Evolutionary conservation across 1,140 invertebrate species (phyloP), one percentile per base, ranked within the genome.

Genomic region (Hestina assimilis): DNA sequence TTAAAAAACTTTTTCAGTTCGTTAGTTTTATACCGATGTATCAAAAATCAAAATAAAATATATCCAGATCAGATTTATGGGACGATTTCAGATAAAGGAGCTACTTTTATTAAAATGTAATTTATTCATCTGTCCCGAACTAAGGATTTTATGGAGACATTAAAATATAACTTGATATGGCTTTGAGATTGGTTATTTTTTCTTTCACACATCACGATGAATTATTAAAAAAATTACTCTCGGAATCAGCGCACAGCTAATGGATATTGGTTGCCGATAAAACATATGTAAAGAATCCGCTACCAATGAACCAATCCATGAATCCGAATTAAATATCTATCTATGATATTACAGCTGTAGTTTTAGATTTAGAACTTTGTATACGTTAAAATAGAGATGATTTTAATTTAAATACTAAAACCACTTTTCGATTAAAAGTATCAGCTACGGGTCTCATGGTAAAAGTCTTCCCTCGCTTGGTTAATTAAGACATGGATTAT

Each of bases 401-500:
- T 23, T 62, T 69, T 72, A 2, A 45, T 51, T 61, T 42, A 40
- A 46, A 5, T 17, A 1, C 12, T n/a, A 55, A 55, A 55, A 38
- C 23, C 11, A 43, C 41, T 6, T 33, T 41, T 54, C 51, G 48
- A 46, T 57, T 35, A 46, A 42, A 51, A 51, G 33, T 55, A 55
- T 45, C 45, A 21, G 45, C 45, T 33, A 29, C 45, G 56, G 52
- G 63, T 55, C 51, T 57, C 69, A 57, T 70, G 68, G 73, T 79
- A 77, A 62, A 35, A 63, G 76, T 47, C 38, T 62, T 59, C 72
- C 69, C 79, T 75, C 72, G 75, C 79, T 83, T 74, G 73, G 84
- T 84, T 87, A 87, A 87, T 87, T 87, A 87, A 87, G 84, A 87
- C 80, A 83, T 84, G 80, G 79, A 83, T 87, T 85, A 87, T 85